A percentile compares a stretch with the other conserved stretches of the same genome.
These are phyloP conservation scores for Drosophila malerkotliana DNA, from an alignment of 1,140 invertebrate genomes.

Conservation along the genomic window DNA sequence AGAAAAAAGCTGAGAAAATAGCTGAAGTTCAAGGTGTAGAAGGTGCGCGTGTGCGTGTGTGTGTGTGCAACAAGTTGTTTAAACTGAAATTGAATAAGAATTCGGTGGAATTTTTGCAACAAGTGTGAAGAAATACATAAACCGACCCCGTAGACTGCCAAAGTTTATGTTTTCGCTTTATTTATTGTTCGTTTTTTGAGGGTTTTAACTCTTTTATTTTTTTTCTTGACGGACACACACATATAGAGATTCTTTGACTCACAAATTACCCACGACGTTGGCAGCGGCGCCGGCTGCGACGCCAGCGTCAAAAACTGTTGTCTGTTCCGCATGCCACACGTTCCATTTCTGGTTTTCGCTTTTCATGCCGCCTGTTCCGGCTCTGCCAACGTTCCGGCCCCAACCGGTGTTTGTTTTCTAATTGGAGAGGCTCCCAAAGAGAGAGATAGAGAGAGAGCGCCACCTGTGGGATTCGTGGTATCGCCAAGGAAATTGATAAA, in stretches of 20 bases:
- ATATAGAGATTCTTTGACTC: conserved; percentile 70
- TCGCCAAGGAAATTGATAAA: conserved; percentile 56
- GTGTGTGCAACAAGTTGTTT: conserved; percentile 45
- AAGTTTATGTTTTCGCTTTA: conserved; percentile 18
- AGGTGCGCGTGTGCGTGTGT: conserved; percentile 30
- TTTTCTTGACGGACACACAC: conserved; percentile 19
- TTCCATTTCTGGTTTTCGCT: conserved; percentile 77
- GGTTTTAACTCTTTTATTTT: conserved; percentile 21
- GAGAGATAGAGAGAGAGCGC: conserved; percentile 20
- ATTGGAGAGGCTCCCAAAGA: conserved; percentile 21
- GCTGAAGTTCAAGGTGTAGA: conserved; percentile 66
- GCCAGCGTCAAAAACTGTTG: conserved; percentile 64
- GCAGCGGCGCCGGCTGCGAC: conserved; percentile 49
- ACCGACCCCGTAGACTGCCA: neutral
- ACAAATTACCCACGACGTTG: conserved; percentile 68
- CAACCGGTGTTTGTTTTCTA: conserved; percentile 75
- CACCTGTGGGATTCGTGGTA: conserved; percentile 28
- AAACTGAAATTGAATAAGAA: conserved; percentile 6
- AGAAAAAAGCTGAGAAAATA: conserved; percentile 26
- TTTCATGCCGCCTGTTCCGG: conserved; percentile 61
- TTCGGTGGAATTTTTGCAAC: neutral
- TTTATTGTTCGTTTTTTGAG: conserved; percentile 7
- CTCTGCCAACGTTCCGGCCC: conserved; percentile 29
- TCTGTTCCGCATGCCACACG: conserved; percentile 60
- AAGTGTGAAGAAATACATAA: neutral